phyloP scores from a whole-genome alignment of 2,888 invertebrate species.

The Oligia strigilis region DNA sequence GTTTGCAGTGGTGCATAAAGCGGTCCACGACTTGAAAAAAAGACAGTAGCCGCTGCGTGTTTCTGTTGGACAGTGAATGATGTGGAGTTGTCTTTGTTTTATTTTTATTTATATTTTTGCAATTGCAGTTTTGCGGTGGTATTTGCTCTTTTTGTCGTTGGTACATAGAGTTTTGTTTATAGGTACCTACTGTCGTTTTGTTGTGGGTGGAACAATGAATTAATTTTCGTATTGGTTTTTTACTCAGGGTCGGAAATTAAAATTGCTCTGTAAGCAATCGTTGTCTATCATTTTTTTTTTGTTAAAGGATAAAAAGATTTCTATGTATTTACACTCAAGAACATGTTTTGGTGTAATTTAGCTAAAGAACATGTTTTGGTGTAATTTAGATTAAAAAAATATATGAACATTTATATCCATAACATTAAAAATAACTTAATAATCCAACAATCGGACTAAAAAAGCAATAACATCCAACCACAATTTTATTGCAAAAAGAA shows the following conservation, averaged over 20 bases:
- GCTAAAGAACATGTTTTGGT: not conserved
- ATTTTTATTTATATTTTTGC: slow-evolving; percentile 67
- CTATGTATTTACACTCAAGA: not conserved
- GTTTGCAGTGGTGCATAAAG: slow-evolving; percentile 81
- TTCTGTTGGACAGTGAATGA: slow-evolving; percentile 80
- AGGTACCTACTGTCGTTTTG: not conserved
- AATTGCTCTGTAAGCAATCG: not conserved
- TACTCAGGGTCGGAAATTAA: not conserved
- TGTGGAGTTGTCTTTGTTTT: slow-evolving; percentile 78
- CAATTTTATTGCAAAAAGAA: slow-evolving; percentile 37
- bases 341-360: not conserved
- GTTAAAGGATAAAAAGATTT: not conserved
- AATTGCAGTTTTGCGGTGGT: slow-evolving; percentile 51
- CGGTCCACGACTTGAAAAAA: slow-evolving; percentile 80
- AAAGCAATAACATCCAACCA: slow-evolving; percentile 18
- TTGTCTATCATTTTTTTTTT: not conserved
- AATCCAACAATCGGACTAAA: slow-evolving; percentile 9
- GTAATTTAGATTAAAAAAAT: slow-evolving; percentile 6
- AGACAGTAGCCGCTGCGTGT: slow-evolving; percentile 87
- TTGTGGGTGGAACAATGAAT: not conserved
- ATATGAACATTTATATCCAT: not conserved
- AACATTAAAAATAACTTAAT: slow-evolving; percentile 23
- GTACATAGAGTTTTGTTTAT: slow-evolving; percentile 29
- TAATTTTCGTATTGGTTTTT: not conserved
- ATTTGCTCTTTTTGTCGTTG: slow-evolving; percentile 37